Evolutionary conservation across 2,888 invertebrate genomes (phyloP).

Genomic region (Leptopilina syphax): DNA sequence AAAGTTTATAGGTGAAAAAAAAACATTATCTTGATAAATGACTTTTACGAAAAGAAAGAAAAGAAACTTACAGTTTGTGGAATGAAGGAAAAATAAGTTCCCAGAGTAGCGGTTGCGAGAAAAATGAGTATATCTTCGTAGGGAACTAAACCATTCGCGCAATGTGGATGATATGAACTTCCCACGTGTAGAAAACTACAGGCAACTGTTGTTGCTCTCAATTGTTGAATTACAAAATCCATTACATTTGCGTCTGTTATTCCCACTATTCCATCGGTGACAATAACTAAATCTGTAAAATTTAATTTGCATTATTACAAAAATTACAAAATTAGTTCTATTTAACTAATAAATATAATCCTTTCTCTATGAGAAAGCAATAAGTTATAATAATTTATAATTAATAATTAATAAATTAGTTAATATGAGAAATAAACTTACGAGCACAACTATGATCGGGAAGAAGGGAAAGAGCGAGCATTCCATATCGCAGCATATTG

Average conservation of each 20-base stretch:
- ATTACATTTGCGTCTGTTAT: conserved; percentile 85
- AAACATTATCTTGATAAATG: neutral
- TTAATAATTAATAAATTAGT: neutral
- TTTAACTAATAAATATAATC: too few relatives aligned
- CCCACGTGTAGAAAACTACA: conserved; percentile 88
- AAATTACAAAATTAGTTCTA: too few relatives aligned
- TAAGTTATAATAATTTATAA: too few relatives aligned
- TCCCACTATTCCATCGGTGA: conserved; percentile 86
- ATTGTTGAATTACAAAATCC: conserved; percentile 84
- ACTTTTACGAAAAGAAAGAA: neutral
- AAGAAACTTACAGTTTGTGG: conserved; percentile 76
- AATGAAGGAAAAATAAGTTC: conserved; percentile 82
- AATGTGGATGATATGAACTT: conserved; percentile 82
- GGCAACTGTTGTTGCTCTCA: conserved; percentile 85
- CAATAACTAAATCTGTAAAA: conserved; percentile 83
- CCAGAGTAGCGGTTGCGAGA: conserved; percentile 86
- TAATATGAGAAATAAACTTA: conserved; percentile 72
- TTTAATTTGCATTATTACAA: conserved; percentile 38
- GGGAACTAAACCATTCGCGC: conserved; percentile 84
- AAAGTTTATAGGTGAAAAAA: neutral
- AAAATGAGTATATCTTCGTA: conserved; percentile 87
- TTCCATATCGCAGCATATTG: conserved; percentile 87
- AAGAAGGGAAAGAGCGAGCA: conserved; percentile 85
- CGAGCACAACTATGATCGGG: conserved; percentile 87
- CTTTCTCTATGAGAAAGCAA: too few relatives aligned